A percentile compares a stretch with the other conserved stretches of the same genome.
These are phyloP conservation scores for Mus caroli DNA, from an alignment of 2,797 vertebrate species.

Conservation along the genomic window DNA sequence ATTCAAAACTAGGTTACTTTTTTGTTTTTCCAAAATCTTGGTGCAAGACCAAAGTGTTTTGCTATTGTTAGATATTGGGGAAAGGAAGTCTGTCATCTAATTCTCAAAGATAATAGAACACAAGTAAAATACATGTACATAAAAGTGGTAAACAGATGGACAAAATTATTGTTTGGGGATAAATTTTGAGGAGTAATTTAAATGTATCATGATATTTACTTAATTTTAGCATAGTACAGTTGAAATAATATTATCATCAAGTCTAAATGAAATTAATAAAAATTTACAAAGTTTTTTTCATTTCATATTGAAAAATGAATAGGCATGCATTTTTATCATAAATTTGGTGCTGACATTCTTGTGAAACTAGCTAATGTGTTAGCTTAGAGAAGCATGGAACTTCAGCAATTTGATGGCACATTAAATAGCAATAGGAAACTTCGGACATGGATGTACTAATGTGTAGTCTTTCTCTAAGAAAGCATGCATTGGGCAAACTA, in stretches of 20 bases:
- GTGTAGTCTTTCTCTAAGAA: conserved; percentile 33
- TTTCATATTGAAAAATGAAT: not conserved
- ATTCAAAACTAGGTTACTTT: not conserved
- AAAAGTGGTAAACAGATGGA: not conserved
- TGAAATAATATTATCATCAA: not conserved
- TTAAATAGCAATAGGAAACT: conserved; percentile 12
- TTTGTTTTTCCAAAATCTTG: not conserved
- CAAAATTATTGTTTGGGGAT: not conserved
- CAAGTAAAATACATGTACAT: not conserved
- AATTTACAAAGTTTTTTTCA: too few relatives aligned
- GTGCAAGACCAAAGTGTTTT: not conserved
- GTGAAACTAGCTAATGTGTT: not conserved
- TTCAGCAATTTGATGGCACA: not conserved
- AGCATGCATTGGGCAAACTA: not conserved
- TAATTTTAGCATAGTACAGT: not conserved
- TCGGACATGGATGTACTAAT: conserved; percentile 13
- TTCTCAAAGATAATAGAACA: conserved; percentile 8
- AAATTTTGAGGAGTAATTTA: conserved; percentile 33
- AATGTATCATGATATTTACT: not conserved
- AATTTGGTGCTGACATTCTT: conserved; percentile 45
- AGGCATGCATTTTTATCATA: not conserved
- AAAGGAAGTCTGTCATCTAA: not conserved
- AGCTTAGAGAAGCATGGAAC: not conserved
- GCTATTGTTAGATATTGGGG: not conserved
- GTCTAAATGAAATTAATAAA: too few relatives aligned